These are phyloP conservation scores for Chloebia gouldiae DNA, from an alignment of 2,113 vertebrate genomes.

Conservation along the genomic window DNA sequence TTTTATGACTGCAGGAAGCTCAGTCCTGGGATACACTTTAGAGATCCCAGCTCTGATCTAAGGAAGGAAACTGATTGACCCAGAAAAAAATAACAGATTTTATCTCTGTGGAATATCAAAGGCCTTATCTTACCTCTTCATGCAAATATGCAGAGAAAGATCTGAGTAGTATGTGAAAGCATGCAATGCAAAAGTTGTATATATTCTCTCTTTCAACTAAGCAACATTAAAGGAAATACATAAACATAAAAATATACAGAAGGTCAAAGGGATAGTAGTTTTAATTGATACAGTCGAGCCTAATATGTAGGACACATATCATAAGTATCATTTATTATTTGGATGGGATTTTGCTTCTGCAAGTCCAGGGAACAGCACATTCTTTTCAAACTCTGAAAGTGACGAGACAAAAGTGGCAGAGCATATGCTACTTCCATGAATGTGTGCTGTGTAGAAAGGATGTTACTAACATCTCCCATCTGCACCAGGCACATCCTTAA, in stretches of 20 bases:
- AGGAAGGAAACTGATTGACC: conserved; percentile 47
- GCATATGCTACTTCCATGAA: conserved; percentile 51
- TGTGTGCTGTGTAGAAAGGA: conserved; percentile 15
- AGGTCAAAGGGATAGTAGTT: not conserved
- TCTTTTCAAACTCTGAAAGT: conserved; percentile 28
- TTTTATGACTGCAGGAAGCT: not conserved
- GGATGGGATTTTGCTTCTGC: not conserved
- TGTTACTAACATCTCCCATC: conserved; percentile 64
- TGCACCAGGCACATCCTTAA: conserved; percentile 60
- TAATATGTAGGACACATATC: not conserved
- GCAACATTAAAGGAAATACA: not conserved
- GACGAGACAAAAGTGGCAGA: conserved; percentile 40
- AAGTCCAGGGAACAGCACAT: conserved; percentile 28
- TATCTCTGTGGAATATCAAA: conserved; percentile 6
- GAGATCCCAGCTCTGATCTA: conserved; percentile 42
- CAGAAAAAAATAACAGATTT: conserved; percentile 49
- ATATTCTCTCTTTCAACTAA: not conserved
- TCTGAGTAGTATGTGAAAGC: not conserved
- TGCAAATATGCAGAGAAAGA: conserved; percentile 10
- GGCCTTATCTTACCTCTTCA: conserved; percentile 23
- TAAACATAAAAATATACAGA: not conserved
- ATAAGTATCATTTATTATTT: conserved; percentile 9
- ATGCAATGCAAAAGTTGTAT: not conserved
- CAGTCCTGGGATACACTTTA: not conserved
- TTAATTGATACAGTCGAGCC: not conserved